phyloP scores from a whole-genome alignment of 2,797 vertebrate genomes.

The Smutsia temminckii region DNA sequence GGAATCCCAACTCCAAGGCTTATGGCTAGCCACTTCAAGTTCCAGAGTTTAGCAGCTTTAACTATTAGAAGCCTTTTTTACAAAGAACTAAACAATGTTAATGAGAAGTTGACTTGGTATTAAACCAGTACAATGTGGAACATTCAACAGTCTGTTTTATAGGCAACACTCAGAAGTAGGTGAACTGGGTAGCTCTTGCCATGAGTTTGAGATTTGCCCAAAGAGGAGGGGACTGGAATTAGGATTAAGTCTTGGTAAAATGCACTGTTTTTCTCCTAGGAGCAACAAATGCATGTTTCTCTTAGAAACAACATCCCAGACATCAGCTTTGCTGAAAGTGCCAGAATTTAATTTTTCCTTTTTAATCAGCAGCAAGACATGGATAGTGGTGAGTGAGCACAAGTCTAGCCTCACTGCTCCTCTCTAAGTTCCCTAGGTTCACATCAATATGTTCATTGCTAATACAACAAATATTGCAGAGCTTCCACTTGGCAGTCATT shows the following conservation, averaged over 20 bases:
- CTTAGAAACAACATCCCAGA: neutral
- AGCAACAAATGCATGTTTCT: slow-evolving; percentile 17
- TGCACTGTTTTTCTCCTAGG: neutral
- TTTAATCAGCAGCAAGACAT: neutral
- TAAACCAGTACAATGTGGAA: neutral
- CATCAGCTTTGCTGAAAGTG: neutral
- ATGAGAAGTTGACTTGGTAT: neutral
- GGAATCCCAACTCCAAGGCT: neutral
- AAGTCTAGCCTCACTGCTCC: neutral
- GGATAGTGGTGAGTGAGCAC: neutral
- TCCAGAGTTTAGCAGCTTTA: neutral
- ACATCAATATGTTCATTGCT: neutral
- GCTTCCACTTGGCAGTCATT: neutral
- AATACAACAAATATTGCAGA: neutral
- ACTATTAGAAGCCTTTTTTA: neutral
- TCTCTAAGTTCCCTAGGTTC: neutral
- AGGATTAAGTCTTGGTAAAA: neutral
- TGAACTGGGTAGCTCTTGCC: neutral
- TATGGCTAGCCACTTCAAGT: neutral
- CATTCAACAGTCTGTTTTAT: neutral
- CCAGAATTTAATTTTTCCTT: neutral
- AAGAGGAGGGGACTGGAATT: neutral
- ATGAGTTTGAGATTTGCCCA: neutral
- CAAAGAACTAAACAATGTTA: neutral
- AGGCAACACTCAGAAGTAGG: neutral